A percentile compares a stretch with the other conserved stretches of the same genome.
Evolutionary conservation across 1,140 invertebrate species (phyloP).

Genomic region (Musca vetustissima): DNA sequence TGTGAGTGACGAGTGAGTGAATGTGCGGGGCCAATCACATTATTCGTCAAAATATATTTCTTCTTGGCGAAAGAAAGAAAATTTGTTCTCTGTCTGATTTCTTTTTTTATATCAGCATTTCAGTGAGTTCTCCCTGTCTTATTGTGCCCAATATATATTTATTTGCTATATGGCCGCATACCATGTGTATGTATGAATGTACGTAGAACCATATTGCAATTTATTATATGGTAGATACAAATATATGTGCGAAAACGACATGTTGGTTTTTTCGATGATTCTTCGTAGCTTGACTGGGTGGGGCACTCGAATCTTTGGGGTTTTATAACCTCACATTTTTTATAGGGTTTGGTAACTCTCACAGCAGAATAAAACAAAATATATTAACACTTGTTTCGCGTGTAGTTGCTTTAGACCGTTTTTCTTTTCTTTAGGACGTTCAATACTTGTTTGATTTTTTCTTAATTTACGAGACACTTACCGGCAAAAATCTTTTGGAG

Average conservation of each 20-base stretch:
- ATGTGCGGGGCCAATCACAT: too few species aligned
- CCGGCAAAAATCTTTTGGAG: slow-evolving; percentile 3
- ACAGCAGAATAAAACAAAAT: too few species aligned
- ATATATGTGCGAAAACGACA: slow-evolving; percentile 6
- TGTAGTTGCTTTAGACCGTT: too few species aligned
- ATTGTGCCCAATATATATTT: background rate
- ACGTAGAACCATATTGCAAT: too few species aligned
- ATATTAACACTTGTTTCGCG: too few species aligned
- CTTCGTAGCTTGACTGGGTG: slow-evolving; percentile 21
- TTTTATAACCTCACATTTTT: slow-evolving; percentile 15
- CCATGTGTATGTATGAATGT: too few species aligned
- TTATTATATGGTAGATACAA: too few species aligned
- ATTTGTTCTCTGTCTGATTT: background rate
- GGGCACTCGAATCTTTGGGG: slow-evolving; percentile 5
- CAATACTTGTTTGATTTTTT: slow-evolving; percentile 2
- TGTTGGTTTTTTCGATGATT: slow-evolving; percentile 3
- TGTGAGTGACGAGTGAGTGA: too few species aligned
- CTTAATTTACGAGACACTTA: background rate
- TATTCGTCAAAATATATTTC: too few species aligned
- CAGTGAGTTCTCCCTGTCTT: background rate
- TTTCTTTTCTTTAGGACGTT: background rate
- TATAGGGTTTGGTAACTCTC: too few species aligned
- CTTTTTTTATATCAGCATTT: background rate
- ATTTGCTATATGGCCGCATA: background rate
- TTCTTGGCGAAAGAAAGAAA: too few species aligned